These are phyloP conservation scores for Hephaestus fuliginosus DNA, from an alignment of 2,797 vertebrate genomes.

Conservation along the genomic window DNA sequence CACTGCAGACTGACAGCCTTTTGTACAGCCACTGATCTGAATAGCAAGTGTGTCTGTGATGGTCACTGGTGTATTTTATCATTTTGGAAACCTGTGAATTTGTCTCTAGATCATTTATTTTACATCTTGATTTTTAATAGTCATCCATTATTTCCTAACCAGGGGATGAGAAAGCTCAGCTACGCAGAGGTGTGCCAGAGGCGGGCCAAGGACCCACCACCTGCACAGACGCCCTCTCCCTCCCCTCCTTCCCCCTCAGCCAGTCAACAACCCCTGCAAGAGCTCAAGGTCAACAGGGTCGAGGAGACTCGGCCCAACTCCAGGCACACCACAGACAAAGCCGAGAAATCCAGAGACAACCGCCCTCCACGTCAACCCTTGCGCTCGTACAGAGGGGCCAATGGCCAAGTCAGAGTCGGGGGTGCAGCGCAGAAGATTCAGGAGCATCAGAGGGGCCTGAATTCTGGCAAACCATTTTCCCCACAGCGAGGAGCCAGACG, in stretches of 20 bases:
- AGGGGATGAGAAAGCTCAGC: constrained; percentile 92
- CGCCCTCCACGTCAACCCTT: constrained; percentile 83
- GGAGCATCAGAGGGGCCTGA: constrained; percentile 90
- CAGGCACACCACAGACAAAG: constrained; percentile 62
- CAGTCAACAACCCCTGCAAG: constrained; percentile 87
- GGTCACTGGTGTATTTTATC: too few relatives aligned
- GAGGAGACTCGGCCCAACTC: constrained; percentile 80
- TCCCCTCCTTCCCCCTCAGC: constrained; percentile 44
- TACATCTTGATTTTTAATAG: background rate
- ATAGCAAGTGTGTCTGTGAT: too few relatives aligned
- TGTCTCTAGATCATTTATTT: background rate
- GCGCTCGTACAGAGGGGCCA: constrained; percentile 84
- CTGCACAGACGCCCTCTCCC: constrained; percentile 61
- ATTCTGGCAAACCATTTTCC: constrained; percentile 84
- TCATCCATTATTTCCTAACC: constrained; percentile 14
- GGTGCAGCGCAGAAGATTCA: constrained; percentile 87
- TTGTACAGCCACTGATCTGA: too few relatives aligned
- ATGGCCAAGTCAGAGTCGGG: constrained; percentile 78
- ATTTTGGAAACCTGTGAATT: background rate
- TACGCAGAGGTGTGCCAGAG: constrained; percentile 95
- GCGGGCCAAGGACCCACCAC: constrained; percentile 85
- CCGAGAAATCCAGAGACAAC: constrained; percentile 69
- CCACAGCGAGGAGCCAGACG: constrained; percentile 89
- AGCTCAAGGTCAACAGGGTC: constrained; percentile 88
- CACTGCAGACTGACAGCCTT: too few relatives aligned